Base-by-base conservation (phyloP, 2,888 invertebrate species). In the Chloroclystis v-ata region DNA sequence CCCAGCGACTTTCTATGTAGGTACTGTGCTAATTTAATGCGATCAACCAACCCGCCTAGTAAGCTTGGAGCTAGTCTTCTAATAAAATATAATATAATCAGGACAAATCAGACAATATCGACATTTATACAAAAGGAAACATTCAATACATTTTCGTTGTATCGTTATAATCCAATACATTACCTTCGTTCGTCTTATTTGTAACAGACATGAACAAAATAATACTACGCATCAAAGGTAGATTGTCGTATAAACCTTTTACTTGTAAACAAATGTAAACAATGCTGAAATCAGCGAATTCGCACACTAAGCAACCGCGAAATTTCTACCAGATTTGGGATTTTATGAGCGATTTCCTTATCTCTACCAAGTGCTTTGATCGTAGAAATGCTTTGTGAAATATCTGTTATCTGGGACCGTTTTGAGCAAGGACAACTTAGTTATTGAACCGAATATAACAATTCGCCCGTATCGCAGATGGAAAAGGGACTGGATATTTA, bases 211-310 rank as follows among this genome's bases (percentile, higher is more conserved):
- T 20, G 5, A 20, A 20, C 20, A 20, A 40, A 25, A 20, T 20
- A 20, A 20, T 35, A 16, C 16, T 47, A 52, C 39, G 48, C 56
- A 50, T 54, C 54, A 54, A 53, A 55, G 49, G 53, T 52, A 38
- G 43, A 49, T 54, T 50, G 44, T 40, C 43, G 42, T 43, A 43
- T 33, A 48, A 59, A 32, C 52, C 53, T 47, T 50, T 49, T 43
- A 40, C 28, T 41, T 57, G 54, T 59, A 56, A 54, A 52, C 54
- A 52, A 54, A 52, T 49, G 43, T 49, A 41, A 49, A 43, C 46
- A 55, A 52, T 52, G 56, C 35, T 25, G 49, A 16, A 47, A 42
- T 56, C 43, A 37, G 37, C 46, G 44, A 38, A 44, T 42, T 50
- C 47, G 43, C 47, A 40, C 52, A 56, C 52, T 56, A 50, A 37